A percentile compares a stretch with the other conserved stretches of the same genome.
phyloP scores from a whole-genome alignment of 1,140 invertebrate genomes.

The Cydia splendana region DNA sequence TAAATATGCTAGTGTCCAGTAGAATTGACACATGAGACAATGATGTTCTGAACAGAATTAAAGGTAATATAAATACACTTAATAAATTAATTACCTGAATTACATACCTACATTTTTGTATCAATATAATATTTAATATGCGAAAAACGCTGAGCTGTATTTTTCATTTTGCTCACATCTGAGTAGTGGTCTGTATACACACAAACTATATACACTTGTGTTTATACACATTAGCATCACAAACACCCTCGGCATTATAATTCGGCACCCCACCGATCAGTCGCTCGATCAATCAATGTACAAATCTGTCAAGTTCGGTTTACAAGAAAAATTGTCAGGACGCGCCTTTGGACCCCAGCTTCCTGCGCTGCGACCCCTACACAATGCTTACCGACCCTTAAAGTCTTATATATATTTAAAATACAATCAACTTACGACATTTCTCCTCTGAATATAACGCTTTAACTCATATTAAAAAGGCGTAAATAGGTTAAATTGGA shows the following conservation, averaged over 20 bases:
- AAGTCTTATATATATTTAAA: conserved; percentile 33
- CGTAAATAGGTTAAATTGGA: background rate
- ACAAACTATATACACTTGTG: conserved; percentile 13
- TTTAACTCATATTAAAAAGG: background rate
- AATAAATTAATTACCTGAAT: no score
- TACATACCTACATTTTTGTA: no score
- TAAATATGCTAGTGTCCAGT: no score
- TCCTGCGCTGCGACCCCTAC: conserved; percentile 36
- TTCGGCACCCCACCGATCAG: conserved; percentile 75
- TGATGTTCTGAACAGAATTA: no score
- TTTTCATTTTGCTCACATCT: background rate
- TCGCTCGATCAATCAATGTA: conserved; percentile 78
- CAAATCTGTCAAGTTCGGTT: conserved; percentile 81
- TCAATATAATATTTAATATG: background rate
- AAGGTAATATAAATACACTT: no score
- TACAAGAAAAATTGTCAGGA: conserved; percentile 81
- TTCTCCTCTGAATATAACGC: background rate
- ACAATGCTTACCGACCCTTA: conserved; percentile 45
- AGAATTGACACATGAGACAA: no score
- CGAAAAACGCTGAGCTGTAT: background rate
- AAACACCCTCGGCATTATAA: conserved; percentile 74
- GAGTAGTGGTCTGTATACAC: background rate
- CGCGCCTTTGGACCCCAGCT: conserved; percentile 57
- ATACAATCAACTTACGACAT: background rate
- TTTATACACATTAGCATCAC: conserved; percentile 39